Conservation (phyloP, 1,140 invertebrate species). For the Penaeus vannamei region DNA sequence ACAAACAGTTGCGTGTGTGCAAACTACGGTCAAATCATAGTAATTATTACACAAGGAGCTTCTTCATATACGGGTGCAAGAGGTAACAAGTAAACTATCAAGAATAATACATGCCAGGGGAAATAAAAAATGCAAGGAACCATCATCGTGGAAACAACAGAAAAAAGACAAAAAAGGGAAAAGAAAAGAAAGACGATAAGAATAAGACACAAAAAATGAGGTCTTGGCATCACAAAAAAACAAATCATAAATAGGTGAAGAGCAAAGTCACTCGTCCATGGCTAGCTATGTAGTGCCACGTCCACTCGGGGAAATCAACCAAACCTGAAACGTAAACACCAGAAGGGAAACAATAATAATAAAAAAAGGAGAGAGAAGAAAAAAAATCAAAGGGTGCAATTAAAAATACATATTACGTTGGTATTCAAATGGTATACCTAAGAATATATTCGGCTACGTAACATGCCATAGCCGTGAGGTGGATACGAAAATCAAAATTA, state of each 20-base stretch:
- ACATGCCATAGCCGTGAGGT: conserved; percentile 39
- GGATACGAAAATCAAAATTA: conserved; percentile 5
- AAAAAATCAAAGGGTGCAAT: conserved; percentile 41
- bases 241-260: conserved; percentile 22
- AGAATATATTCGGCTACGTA: conserved; percentile 8
- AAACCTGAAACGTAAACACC: conserved; percentile 31
- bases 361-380: background rate
- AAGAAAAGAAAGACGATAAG: conserved; percentile 14
- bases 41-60: conserved; percentile 16
- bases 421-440: conserved; percentile 25
- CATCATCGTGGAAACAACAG: conserved; percentile 21
- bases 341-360: too few relatives aligned
- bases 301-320: conserved; percentile 43
- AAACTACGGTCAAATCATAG: conserved; percentile 2
- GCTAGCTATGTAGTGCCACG: conserved; percentile 46
- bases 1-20: conserved; percentile 46
- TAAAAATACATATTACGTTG: conserved; percentile 20
- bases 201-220: conserved; percentile 12
- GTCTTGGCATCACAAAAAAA: conserved; percentile 5
- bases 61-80: conserved; percentile 16
- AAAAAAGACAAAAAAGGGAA: conserved; percentile 12
- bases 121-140: background rate
- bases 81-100: conserved; percentile 36
- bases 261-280: conserved; percentile 39
- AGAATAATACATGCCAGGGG: conserved; percentile 42